Evolutionary conservation across 2,113 vertebrate genomes (phyloP).

Genomic region (Rynchops niger): DNA sequence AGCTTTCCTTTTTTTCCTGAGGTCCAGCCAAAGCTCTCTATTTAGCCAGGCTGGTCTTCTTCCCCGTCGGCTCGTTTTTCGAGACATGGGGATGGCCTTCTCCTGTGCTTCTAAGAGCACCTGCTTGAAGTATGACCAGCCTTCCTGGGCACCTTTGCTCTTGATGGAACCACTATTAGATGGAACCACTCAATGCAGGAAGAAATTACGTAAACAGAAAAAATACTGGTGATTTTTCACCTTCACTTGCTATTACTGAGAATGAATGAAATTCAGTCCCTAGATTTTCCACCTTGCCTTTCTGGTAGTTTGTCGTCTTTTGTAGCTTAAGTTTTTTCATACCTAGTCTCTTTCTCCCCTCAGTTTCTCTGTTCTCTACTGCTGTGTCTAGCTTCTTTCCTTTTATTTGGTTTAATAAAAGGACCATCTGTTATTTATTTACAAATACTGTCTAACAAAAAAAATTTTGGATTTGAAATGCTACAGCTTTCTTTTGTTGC

Average conservation of each 20-base stretch:
- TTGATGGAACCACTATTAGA: neutral
- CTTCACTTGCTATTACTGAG: neutral
- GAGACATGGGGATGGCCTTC: too few species aligned
- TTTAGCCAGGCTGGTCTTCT: too few species aligned
- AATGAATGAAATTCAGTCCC: neutral
- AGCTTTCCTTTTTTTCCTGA: too few species aligned
- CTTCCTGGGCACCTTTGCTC: too few species aligned
- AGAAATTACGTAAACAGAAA: neutral
- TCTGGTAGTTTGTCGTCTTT: neutral
- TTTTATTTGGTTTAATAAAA: neutral
- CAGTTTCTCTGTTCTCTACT: neutral
- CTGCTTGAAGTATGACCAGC: too few species aligned
- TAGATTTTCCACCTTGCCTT: neutral
- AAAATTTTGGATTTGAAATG: slow-evolving; percentile 30
- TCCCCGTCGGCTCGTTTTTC: too few species aligned
- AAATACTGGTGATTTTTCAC: neutral
- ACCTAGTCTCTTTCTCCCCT: neutral
- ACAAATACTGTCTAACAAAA: neutral
- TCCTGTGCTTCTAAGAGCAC: too few species aligned
- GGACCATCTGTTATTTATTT: neutral
- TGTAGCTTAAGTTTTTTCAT: neutral
- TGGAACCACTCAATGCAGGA: neutral
- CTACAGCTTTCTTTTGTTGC: slow-evolving; percentile 65
- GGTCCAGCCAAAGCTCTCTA: too few species aligned
- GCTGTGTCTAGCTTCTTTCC: neutral